Evolutionary conservation across 2,797 vertebrate species (phyloP).

Genomic region (Muscicapa striata): DNA sequence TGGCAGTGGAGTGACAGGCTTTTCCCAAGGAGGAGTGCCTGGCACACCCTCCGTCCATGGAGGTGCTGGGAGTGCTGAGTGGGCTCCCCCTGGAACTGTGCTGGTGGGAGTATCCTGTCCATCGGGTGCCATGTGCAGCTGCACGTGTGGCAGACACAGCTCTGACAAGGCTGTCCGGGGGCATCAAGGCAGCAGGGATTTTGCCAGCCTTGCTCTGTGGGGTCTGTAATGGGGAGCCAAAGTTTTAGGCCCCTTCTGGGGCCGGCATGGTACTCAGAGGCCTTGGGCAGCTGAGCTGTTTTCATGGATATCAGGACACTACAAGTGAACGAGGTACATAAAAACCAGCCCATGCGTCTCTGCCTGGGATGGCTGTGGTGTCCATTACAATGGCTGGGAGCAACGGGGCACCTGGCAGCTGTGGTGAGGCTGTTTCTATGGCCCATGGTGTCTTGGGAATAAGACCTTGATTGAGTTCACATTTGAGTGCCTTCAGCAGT

Average conservation of each 20-base stretch:
- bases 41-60: not conserved
- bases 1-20: rapidly evolving
- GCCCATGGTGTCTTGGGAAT: not conserved
- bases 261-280: no score
- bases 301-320: rapidly evolving
- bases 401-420: not conserved
- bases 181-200: not conserved
- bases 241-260: not conserved
- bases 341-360: rapidly evolving
- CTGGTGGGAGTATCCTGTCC: not conserved
- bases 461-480: no score
- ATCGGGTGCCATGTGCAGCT: rapidly evolving
- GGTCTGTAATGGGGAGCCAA: not conserved
- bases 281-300: not conserved
- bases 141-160: rapidly evolving
- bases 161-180: not conserved
- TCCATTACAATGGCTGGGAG: not conserved
- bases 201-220: not conserved
- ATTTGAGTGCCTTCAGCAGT: not conserved
- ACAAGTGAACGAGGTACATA: rapidly evolving
- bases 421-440: not conserved
- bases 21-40: not conserved
- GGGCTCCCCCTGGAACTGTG: not conserved
- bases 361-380: not conserved
- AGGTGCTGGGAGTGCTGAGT: rapidly evolving